These are phyloP conservation scores for Melanchra persicariae DNA, from an alignment of 2,888 invertebrate species.

Conservation along the genomic window DNA sequence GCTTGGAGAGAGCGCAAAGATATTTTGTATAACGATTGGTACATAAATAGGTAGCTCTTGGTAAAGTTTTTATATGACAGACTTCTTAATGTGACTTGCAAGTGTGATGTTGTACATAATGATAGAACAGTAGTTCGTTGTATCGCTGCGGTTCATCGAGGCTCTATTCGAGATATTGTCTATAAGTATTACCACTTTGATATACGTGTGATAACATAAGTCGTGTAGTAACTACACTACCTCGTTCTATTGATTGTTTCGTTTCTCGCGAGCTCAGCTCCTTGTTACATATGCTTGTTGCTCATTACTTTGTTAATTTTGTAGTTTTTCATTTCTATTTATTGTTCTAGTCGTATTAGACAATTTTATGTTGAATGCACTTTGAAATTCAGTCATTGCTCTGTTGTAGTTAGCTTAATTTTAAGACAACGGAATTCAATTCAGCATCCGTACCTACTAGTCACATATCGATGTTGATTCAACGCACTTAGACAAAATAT, in stretches of 20 bases:
- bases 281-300: constrained; percentile 81
- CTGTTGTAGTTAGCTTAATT: constrained; percentile 72
- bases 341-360: constrained; percentile 83
- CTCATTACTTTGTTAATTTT: constrained; percentile 82
- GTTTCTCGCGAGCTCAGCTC: constrained; percentile 86
- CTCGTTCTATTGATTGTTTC: constrained; percentile 82
- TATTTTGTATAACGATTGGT: constrained; percentile 90
- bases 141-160: constrained; percentile 67
- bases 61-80: constrained; percentile 88
- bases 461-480: constrained; percentile 81
- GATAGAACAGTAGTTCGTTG: constrained; percentile 75
- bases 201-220: constrained; percentile 84
- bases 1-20: constrained; percentile 85
- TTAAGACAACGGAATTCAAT: constrained; percentile 76
- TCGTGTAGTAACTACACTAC: constrained; percentile 90
- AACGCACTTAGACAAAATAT: constrained; percentile 73
- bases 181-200: constrained; percentile 73
- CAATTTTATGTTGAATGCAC: constrained; percentile 74
- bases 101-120: constrained; percentile 89
- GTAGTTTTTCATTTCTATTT: constrained; percentile 72
- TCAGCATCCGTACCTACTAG: constrained; percentile 81
- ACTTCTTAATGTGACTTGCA: constrained; percentile 89
- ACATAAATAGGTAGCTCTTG: constrained; percentile 84
- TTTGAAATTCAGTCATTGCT: constrained; percentile 70
- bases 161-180: constrained; percentile 72